These are phyloP conservation scores for Tenthredo livida DNA, from an alignment of 2,888 invertebrate species.

Conservation along the genomic window DNA sequence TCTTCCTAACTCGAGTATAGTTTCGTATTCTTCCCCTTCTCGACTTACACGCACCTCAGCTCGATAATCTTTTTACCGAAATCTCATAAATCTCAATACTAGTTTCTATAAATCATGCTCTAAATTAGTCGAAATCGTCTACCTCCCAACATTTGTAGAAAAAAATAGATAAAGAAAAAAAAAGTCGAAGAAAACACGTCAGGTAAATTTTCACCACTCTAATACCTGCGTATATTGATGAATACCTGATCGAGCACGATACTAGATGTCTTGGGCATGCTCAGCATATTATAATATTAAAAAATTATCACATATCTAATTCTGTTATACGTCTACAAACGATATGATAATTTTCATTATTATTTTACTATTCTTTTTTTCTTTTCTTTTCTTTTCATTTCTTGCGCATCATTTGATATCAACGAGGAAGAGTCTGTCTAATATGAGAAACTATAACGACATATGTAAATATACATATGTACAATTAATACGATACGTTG, in stretches of 20 bases:
- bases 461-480: neutral
- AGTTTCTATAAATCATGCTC: no score
- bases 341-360: neutral
- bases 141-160: no score
- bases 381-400: neutral
- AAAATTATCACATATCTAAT: neutral
- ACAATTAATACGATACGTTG: neutral
- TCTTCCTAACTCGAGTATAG: no score
- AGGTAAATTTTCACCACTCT: neutral
- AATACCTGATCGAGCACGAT: slow-evolving; percentile 61
- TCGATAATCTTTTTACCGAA: no score
- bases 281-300: slow-evolving; percentile 59
- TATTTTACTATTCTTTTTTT: neutral
- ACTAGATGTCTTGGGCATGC: slow-evolving; percentile 77
- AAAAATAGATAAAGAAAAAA: neutral
- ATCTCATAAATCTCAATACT: no score
- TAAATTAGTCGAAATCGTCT: no score
- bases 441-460: neutral
- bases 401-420: no score
- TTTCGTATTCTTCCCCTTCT: no score
- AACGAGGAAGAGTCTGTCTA: neutral
- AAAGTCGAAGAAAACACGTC: neutral
- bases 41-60: no score
- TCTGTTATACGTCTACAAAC: neutral
- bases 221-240: slow-evolving; percentile 56